Base-by-base conservation (phyloP, 2,113 vertebrate genomes). In the Scalopus aquaticus region DNA sequence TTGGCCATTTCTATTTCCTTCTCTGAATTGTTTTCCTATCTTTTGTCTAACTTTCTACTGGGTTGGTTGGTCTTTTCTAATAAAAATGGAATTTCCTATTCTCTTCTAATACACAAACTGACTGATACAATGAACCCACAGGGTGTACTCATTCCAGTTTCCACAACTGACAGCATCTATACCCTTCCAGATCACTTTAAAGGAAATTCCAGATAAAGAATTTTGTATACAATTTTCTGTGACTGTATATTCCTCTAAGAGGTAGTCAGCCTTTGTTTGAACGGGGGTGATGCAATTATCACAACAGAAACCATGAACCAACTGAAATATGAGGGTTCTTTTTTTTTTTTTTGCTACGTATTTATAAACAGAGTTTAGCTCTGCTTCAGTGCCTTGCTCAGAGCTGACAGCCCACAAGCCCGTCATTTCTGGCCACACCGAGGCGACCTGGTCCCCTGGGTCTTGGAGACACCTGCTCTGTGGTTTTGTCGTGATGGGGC, bases 301-400 rank as follows among this genome's bases (percentile, higher is more conserved):
- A 58, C n/a, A 62, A 26, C 70, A 76, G 62, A 51, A 76, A 84
- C 49, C 32, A 0, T 56, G 22, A 93, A 37, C 19, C 5, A 46
- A 80, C 56, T 67, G 88, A 83, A 56, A 16, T 42, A 37, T 32
- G 32, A 24, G 49, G 4, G 42, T n/a, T 46, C 8, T 9, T 17
- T 22, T 6, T 22, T 16, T 19, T 37, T 37, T 39, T 62, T 22
- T 9, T 20, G 3, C 60, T 30, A 73, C 51, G 35, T 87, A 73
- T 97, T 97, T 95, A 88, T 87, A 95, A 93, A 94, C 95, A 77
- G 44, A 19, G 12, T 58, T 62, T 11, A 28, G 92, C 19, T 84
- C 42, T 91, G 89, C 91, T 87, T 87, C 82, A 91, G 54, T 44
- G 82, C 46, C 44, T 51, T 70, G 37, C 78, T 83, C 74, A 91